Evolutionary conservation across 2,797 vertebrate genomes (phyloP), one percentile per base, ranked within the genome.

Genomic region (Rhinatrema bivittatum): DNA sequence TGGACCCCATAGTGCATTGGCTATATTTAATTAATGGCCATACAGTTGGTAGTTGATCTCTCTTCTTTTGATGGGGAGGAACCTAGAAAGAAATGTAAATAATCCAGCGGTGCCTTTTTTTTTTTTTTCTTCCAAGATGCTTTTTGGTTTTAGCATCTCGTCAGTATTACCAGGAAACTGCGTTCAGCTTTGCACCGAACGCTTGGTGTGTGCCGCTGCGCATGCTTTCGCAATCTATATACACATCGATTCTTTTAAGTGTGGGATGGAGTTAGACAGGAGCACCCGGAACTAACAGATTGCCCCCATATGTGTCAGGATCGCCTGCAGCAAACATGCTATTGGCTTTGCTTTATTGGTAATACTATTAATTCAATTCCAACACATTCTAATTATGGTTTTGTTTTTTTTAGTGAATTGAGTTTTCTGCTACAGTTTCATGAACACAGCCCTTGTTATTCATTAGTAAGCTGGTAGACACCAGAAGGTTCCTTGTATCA

Each of bases 401-500:
- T n/a, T n/a, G n/a, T n/a, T n/a, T n/a, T 32, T 59, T 51, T 31
- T 23, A 46, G 41, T 7, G 39, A 12, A 4, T 40, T 42, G 4
- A 1, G 9, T 4, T 6, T 20, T 12, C 4, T 16, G n/a, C 47
- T n/a, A 37, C 56, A 46, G 2, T 5, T 24, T 5, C 14, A 16
- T 7, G 7, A 12, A 14, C 5, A 12, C 30, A 10, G 20, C 1
- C 14, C 31, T 46, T 21, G 26, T 50, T 27, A 16, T 25, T 1
- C 1, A 20, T 48, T 36, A 31, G n/a, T 36, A 26, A 42, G 2
- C n/a, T 23, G 3, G 6, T 30, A 4, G 5, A 4, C 24, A 53
- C 21, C 13, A n/a, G n/a, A n/a, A n/a, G n/a, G n/a, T n/a, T n/a
- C n/a, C n/a, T n/a, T n/a, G n/a, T n/a, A n/a, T n/a, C n/a, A n/a